Conservation (phyloP, 2,888 invertebrate genomes). For the Sycophila texana region DNA sequence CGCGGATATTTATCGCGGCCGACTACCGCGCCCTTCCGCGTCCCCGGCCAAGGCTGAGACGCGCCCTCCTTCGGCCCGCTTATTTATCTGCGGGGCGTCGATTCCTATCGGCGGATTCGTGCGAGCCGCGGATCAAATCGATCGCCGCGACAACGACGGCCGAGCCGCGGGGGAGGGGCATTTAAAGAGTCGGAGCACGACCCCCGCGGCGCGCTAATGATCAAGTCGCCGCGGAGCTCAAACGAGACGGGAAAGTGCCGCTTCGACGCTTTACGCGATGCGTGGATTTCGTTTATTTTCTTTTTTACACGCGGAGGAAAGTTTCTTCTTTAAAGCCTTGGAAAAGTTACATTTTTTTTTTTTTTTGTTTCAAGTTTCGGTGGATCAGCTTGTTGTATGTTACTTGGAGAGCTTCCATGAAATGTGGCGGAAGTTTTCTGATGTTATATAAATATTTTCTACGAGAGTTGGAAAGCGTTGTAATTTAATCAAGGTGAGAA, state of each 20-base stretch:
- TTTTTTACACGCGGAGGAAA: background rate
- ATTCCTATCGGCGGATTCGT: conserved; percentile 43
- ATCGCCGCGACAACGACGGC: conserved; percentile 3
- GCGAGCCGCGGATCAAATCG: conserved; percentile 39
- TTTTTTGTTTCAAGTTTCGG: too few relatives aligned
- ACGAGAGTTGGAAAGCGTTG: too few relatives aligned
- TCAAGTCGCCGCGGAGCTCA: conserved; percentile 41
- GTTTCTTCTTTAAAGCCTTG: too few relatives aligned
- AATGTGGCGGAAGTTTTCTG: too few relatives aligned
- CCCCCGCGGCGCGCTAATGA: conserved; percentile 35
- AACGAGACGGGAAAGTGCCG: conserved; percentile 6
- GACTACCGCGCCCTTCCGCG: conserved; percentile 72
- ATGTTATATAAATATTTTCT: too few relatives aligned
- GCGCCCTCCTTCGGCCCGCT: background rate
- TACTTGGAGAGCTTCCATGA: too few relatives aligned
- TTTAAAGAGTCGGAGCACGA: conserved; percentile 9
- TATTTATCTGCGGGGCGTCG: conserved; percentile 10
- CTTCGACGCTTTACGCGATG: background rate
- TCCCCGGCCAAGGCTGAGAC: conserved; percentile 62
- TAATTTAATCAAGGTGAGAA: too few relatives aligned
- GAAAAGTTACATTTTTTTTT: too few relatives aligned
- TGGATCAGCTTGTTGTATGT: too few relatives aligned
- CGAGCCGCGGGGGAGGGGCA: background rate
- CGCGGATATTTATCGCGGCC: conserved; percentile 64
- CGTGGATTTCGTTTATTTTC: conserved; percentile 21